Evolutionary conservation across 2,113 vertebrate species (phyloP).

Genomic region (Heteronetta atricapilla): DNA sequence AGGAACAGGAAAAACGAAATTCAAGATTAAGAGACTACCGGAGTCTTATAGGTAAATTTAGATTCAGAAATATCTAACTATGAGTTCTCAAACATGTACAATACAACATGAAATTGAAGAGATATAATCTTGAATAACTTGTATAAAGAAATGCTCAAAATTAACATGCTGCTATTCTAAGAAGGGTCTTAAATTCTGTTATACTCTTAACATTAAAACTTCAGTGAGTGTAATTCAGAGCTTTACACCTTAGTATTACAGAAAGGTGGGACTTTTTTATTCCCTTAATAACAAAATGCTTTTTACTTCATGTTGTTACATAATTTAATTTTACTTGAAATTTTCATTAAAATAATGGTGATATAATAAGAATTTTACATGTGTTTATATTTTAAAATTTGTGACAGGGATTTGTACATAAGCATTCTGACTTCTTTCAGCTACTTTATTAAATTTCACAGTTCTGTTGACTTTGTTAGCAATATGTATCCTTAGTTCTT

Average conservation of each 20-base stretch:
- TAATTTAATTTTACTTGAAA: background rate
- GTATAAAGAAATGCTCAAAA: background rate
- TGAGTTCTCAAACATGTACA: background rate
- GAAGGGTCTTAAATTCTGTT: background rate
- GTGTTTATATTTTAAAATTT: background rate
- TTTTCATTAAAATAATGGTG: background rate
- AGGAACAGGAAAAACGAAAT: slow-evolving; percentile 95
- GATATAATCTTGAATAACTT: background rate
- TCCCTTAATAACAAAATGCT: background rate
- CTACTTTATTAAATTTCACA: background rate
- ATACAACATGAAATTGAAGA: background rate
- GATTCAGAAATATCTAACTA: background rate
- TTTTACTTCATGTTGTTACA: background rate
- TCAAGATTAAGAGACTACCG: slow-evolving; percentile 91
- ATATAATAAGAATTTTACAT: background rate
- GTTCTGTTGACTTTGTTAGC: background rate
- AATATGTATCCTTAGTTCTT: background rate
- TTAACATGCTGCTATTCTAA: background rate
- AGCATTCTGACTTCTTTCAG: background rate
- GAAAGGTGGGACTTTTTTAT: background rate
- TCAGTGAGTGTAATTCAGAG: background rate
- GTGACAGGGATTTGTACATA: background rate
- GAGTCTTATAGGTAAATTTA: slow-evolving; percentile 90
- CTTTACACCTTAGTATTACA: background rate
- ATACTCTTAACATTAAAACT: background rate